A percentile compares a stretch with the other conserved stretches of the same genome.
Evolutionary conservation across 2,113 vertebrate genomes (phyloP).

Genomic region (Tylochromis polylepis): DNA sequence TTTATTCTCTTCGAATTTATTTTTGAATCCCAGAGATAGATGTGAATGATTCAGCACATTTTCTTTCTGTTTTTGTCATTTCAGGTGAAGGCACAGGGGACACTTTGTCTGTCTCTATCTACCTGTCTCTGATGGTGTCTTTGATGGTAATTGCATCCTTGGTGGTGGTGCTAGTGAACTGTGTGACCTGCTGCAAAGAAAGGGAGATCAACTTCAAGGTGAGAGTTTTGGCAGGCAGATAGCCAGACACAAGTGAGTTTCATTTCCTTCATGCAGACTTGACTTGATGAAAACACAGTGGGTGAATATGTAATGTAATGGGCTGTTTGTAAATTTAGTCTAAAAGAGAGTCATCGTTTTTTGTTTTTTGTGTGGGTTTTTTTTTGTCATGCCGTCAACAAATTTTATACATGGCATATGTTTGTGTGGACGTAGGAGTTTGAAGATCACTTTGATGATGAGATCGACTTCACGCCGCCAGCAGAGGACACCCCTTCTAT

Average conservation of each 20-base stretch:
- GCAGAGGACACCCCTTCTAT: constrained; percentile 96
- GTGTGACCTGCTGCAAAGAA: constrained; percentile 94
- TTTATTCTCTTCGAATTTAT: not conserved
- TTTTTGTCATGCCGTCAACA: not conserved
- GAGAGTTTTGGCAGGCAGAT: constrained; percentile 36
- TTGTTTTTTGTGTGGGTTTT: not conserved
- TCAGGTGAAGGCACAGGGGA: constrained; percentile 36
- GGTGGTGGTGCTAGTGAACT: constrained; percentile 83
- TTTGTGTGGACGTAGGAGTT: constrained; percentile 80
- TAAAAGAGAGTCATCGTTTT: not conserved
- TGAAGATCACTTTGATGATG: constrained; percentile 98
- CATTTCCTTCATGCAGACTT: not conserved
- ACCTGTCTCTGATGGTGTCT: constrained; percentile 78
- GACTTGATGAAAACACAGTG: not conserved
- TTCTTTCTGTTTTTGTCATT: not conserved
- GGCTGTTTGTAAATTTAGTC: not conserved
- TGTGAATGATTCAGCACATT: not conserved
- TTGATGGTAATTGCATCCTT: constrained; percentile 77
- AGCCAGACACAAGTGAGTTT: not conserved
- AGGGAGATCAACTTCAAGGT: constrained; percentile 97
- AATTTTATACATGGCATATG: not conserved
- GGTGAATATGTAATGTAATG: not conserved
- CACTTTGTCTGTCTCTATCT: constrained; percentile 35
- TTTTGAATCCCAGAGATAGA: not conserved
- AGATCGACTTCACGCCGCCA: constrained; percentile 96